These are phyloP conservation scores for Zootermopsis nevadensis DNA, from an alignment of 2,888 invertebrate species.

Conservation along the genomic window DNA sequence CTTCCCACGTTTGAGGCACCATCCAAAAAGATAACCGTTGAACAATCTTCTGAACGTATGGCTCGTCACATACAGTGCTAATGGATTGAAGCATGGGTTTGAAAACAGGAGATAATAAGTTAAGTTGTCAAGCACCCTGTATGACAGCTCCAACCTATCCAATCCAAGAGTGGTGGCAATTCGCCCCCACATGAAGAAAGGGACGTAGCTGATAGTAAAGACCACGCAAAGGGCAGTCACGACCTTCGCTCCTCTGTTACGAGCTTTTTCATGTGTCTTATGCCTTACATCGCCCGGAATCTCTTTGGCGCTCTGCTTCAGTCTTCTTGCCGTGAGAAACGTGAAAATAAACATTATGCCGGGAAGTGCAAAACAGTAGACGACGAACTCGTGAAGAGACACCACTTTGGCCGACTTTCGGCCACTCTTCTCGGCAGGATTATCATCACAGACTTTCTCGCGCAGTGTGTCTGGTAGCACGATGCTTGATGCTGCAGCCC, in stretches of 20 bases:
- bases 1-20: background rate
- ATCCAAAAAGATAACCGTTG: background rate
- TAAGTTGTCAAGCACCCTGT: background rate
- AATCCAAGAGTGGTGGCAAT: background rate
- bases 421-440: background rate
- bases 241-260: conserved; percentile 15
- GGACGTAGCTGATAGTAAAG: conserved; percentile 11
- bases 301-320: background rate
- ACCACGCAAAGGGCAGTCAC: conserved; percentile 15
- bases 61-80: conserved; percentile 11
- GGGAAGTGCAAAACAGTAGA: conserved; percentile 3
- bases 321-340: background rate
- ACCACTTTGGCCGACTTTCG: conserved; percentile 23
- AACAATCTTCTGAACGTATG: background rate
- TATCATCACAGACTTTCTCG: conserved; percentile 28
- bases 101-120: conserved; percentile 19
- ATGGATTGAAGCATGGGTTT: conserved; percentile 22
- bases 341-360: conserved; percentile 15
- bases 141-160: background rate
- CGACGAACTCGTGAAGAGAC: conserved; percentile 3
- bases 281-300: conserved; percentile 3
- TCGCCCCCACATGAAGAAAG: conserved; percentile 20
- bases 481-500: conserved; percentile 14
- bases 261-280: background rate
- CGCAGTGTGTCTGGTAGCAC: conserved; percentile 13